These are phyloP conservation scores for Drosophila neocordata DNA, from an alignment of 1,140 invertebrate genomes.

Conservation along the genomic window DNA sequence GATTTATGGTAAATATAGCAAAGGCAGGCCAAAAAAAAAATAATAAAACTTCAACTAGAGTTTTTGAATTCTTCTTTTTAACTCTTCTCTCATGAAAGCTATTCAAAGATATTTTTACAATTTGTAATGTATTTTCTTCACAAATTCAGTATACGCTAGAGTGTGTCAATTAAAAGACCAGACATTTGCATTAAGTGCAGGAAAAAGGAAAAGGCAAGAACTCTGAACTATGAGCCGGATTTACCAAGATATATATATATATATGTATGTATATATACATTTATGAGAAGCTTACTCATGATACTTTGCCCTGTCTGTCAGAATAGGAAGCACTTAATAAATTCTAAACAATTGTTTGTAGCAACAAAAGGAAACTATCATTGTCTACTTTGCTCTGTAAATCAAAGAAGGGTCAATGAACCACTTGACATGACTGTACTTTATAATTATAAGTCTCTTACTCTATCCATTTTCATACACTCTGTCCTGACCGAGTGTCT, in stretches of 20 bases:
- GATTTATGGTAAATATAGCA: slow-evolving; percentile 15
- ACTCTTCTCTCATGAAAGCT: not conserved
- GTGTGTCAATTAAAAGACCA: slow-evolving; percentile 48
- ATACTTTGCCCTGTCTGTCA: slow-evolving; percentile 54
- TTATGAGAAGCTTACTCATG: slow-evolving; percentile 25
- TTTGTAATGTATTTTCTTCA: slow-evolving; percentile 3
- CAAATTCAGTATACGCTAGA: slow-evolving; percentile 17
- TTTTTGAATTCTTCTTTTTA: not conserved
- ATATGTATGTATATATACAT: too few relatives aligned
- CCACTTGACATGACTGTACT: slow-evolving; percentile 27
- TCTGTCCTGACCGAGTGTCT: not conserved
- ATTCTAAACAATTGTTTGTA: slow-evolving; percentile 66
- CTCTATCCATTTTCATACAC: not conserved
- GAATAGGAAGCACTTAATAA: slow-evolving; percentile 75
- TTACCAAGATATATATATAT: slow-evolving; percentile 18
- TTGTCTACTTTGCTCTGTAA: slow-evolving; percentile 30
- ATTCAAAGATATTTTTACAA: not conserved
- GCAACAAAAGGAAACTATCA: slow-evolving; percentile 58
- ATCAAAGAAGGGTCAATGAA: slow-evolving; percentile 48
- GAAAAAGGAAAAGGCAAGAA: slow-evolving; percentile 8
- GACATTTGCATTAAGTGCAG: slow-evolving; percentile 56
- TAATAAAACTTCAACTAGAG: not conserved
- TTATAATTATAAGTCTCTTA: not conserved
- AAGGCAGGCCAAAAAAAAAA: not conserved
- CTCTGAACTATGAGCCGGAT: slow-evolving; percentile 52